Base-by-base conservation (phyloP, 2,797 vertebrate species). In the Anas bahamensis region DNA sequence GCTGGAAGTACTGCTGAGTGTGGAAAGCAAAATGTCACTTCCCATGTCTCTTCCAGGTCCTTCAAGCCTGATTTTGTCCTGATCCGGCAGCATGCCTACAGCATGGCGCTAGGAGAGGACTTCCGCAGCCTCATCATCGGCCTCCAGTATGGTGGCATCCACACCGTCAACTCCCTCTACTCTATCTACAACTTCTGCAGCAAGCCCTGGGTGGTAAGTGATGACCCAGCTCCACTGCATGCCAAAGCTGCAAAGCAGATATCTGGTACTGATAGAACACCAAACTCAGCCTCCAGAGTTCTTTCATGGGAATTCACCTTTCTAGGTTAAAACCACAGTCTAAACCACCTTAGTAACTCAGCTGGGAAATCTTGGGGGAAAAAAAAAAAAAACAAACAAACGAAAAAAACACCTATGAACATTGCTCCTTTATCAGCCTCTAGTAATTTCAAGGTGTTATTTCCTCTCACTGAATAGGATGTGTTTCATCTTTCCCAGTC, bases 161-260 rank as follows among this genome's bases (percentile, higher is more conserved):
- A 98, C 1, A 98, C 98, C 0, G 89, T 99, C 96, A 99, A 99
- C 98, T 99, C 99, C 10, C 98, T 99, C 60, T 98, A 98, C 95
- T 99, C 99, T 41, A 98, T 99, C 97, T 99, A 99, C 97, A 99
- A 99, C 97, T 99, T 99, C 98, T 99, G 99, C 98, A 99, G 99
- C 98, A 99, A 99, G 95, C 99, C 99, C 59, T 98, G 98, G 98
- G 98, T 98, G 98, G 98, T 98, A 97, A 88, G 98, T 98, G 61
- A 29, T 0, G 1, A 23, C 21, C 35, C 53, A 55, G 17, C 37
- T 14, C 50, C 71, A 16, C 59, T 61, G 17, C 14, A 3, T 15
- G 28, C 7, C 75, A 31, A 18, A 17, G 5, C 60, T 52, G 72
- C n/a, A 17, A 22, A 52, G 64, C 5, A 63, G 26, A 11, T 7